These are phyloP conservation scores for Sthenelais limicola DNA, from an alignment of 2,888 invertebrate species.

Conservation along the genomic window DNA sequence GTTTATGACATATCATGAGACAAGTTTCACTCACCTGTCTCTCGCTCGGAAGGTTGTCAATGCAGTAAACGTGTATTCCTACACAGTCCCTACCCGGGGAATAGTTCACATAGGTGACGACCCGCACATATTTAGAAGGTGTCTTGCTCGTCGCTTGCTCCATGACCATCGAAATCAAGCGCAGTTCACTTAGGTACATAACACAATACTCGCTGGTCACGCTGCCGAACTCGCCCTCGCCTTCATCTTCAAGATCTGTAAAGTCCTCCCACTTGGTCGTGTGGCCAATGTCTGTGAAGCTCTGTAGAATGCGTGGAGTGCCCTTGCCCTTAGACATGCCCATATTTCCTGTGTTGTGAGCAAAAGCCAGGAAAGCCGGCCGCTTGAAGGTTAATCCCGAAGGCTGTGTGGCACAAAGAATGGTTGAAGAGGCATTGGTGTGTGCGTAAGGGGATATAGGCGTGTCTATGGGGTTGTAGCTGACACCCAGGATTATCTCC, in stretches of 20 bases:
- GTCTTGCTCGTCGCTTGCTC: background rate
- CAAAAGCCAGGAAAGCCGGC: constrained; percentile 11
- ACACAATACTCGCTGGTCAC: constrained; percentile 4
- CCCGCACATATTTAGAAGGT: constrained; percentile 8
- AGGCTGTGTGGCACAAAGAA: constrained; percentile 18
- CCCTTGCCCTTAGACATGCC: background rate
- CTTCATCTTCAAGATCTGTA: background rate
- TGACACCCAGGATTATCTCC: constrained; percentile 15
- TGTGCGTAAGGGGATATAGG: background rate
- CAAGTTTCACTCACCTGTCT: constrained; percentile 37
- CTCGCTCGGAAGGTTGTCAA: constrained; percentile 34
- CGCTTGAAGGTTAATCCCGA: constrained; percentile 7
- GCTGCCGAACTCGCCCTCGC: background rate
- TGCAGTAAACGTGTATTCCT: constrained; percentile 10
- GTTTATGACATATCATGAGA: too few relatives aligned
- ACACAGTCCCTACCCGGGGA: background rate
- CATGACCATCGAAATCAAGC: background rate
- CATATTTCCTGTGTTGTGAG: constrained; percentile 11
- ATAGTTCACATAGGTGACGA: constrained; percentile 11
- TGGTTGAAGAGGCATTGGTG: background rate
- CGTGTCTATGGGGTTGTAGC: constrained; percentile 23
- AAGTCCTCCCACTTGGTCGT: constrained; percentile 26
- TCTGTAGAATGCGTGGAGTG: constrained; percentile 21
- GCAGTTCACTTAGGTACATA: background rate
- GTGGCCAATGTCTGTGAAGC: constrained; percentile 14